Evolutionary conservation across 2,797 vertebrate species (phyloP).

Genomic region (Halcyon leucocephala): DNA sequence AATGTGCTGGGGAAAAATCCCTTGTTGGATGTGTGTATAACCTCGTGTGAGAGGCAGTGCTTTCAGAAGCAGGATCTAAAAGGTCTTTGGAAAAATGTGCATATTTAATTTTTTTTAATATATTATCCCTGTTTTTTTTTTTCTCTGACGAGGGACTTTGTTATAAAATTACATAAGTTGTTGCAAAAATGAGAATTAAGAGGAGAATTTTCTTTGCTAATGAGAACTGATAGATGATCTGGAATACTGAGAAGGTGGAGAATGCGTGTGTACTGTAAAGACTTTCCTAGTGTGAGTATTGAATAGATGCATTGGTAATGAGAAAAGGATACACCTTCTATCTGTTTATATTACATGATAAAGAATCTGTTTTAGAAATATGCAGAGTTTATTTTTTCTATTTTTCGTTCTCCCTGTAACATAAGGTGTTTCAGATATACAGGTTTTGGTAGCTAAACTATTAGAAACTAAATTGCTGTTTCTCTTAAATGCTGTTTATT

Average conservation of each 20-base stretch:
- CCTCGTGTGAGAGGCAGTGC: background rate
- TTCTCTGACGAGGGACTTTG: background rate
- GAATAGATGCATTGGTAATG: background rate
- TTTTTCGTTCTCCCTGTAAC: background rate
- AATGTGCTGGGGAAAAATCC: background rate
- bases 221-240: background rate
- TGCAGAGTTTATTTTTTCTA: background rate
- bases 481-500: background rate
- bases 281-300: background rate
- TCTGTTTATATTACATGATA: background rate
- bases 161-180: background rate
- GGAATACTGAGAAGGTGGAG: background rate
- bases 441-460: background rate
- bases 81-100: background rate
- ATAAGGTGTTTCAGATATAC: background rate
- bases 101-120: background rate
- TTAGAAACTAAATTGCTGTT: background rate
- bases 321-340: background rate
- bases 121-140: background rate
- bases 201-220: background rate
- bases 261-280: background rate
- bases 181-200: background rate
- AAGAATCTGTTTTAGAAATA: background rate
- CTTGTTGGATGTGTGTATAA: background rate
- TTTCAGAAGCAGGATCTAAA: background rate